Conservation (phyloP, 2,888 invertebrate species). For the Podotricha telesiphe region DNA sequence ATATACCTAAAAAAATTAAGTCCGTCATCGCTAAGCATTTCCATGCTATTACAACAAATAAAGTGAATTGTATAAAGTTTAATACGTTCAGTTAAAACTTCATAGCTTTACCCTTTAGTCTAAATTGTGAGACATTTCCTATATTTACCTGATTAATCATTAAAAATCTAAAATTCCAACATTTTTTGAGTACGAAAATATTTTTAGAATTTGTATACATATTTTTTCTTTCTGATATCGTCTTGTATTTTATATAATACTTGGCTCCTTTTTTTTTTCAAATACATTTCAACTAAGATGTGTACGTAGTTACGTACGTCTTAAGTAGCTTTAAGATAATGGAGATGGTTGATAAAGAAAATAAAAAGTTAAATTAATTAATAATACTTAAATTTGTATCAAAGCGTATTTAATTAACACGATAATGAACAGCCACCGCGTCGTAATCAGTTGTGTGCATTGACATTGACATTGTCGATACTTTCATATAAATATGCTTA, state of each 20-base stretch:
- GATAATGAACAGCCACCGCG: background rate
- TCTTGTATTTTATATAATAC: background rate
- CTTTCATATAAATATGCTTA: no score
- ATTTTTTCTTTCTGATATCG: background rate
- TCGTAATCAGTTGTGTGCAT: background rate
- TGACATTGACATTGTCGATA: background rate
- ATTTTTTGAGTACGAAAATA: background rate
- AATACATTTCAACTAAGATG: background rate
- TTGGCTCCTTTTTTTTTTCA: background rate
- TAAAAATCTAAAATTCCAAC: background rate
- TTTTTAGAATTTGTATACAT: background rate
- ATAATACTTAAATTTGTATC: background rate
- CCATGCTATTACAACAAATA: no score
- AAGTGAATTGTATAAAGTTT: no score
- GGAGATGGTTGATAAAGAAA: background rate
- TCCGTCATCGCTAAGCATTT: background rate
- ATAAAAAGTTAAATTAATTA: no score
- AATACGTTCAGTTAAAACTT: no score
- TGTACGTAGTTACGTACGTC: background rate
- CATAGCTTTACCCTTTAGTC: no score
- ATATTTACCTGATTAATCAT: no score
- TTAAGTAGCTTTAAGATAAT: slow-evolving; percentile 15
- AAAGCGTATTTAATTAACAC: background rate
- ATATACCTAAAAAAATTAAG: background rate
- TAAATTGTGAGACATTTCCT: no score